Evolutionary conservation across 2,888 invertebrate species (phyloP).

Genomic region (Belgica antarctica): DNA sequence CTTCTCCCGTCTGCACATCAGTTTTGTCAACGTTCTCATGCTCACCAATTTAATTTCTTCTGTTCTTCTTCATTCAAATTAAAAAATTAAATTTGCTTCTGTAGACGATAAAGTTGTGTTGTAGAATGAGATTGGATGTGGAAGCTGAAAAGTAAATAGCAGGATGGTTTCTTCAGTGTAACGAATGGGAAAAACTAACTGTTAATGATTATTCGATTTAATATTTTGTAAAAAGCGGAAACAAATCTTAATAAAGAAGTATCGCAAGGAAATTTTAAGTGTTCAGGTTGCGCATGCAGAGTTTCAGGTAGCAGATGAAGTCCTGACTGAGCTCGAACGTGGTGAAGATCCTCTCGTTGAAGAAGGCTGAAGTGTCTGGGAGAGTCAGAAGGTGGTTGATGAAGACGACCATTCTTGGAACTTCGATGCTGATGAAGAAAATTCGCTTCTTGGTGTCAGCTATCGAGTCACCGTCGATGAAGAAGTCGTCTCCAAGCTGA

Average conservation of each 20-base stretch:
- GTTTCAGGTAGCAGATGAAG: background rate
- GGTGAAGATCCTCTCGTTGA: background rate
- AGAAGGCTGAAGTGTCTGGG: background rate
- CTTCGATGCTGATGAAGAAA: background rate
- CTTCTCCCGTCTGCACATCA: background rate
- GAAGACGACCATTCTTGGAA: background rate
- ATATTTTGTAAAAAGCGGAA: slow-evolving; percentile 28
- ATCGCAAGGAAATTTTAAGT: slow-evolving; percentile 15
- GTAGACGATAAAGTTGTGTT: too few species aligned
- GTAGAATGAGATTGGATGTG: background rate
- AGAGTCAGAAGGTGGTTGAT: background rate
- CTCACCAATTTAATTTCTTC: background rate
- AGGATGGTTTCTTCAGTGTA: background rate
- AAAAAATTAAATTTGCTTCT: background rate
- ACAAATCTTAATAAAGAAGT: slow-evolving; percentile 26
- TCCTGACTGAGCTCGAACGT: background rate
- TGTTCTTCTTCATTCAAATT: background rate
- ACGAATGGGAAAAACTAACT: background rate
- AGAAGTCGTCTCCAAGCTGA: background rate
- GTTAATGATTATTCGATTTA: slow-evolving; percentile 13
- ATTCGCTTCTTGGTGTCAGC: background rate
- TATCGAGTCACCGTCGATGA: background rate
- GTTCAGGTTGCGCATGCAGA: background rate
- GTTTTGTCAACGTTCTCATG: background rate
- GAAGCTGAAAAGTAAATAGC: background rate